Conservation (phyloP, 2,113 vertebrate genomes). For the Phocoena phocoena region DNA sequence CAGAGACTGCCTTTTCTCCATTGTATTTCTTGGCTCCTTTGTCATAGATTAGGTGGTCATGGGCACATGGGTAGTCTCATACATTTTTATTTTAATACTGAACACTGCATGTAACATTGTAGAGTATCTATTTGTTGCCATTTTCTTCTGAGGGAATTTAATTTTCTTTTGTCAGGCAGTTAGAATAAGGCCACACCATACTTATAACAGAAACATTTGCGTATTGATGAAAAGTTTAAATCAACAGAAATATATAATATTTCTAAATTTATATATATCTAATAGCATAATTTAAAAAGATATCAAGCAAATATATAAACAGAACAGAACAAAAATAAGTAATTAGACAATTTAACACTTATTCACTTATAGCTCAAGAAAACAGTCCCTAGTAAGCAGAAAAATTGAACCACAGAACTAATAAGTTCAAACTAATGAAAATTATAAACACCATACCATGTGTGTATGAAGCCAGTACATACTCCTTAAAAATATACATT, state of each 20-base stretch:
- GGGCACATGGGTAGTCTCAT: no score
- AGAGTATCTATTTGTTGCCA: neutral
- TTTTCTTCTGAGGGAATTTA: neutral
- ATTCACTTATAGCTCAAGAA: neutral
- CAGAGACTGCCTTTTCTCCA: no score
- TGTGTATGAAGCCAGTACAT: neutral
- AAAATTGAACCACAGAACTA: neutral
- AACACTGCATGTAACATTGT: neutral
- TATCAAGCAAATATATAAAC: neutral
- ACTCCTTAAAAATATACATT: neutral
- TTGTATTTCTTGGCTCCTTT: no score
- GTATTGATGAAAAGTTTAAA: neutral
- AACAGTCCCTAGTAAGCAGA: neutral
- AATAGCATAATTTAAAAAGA: neutral
- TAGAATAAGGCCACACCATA: neutral
- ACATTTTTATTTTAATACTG: neutral
- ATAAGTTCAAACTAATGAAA: neutral
- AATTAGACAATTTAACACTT: neutral
- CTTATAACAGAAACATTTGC: neutral
- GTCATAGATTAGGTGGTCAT: no score
- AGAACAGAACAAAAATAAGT: neutral
- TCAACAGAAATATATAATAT: neutral
- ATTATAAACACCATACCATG: neutral
- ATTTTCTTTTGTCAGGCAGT: neutral
- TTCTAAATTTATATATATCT: neutral